Base-by-base conservation (phyloP, 2,113 vertebrate genomes). In the Halichoeres trimaculatus region DNA sequence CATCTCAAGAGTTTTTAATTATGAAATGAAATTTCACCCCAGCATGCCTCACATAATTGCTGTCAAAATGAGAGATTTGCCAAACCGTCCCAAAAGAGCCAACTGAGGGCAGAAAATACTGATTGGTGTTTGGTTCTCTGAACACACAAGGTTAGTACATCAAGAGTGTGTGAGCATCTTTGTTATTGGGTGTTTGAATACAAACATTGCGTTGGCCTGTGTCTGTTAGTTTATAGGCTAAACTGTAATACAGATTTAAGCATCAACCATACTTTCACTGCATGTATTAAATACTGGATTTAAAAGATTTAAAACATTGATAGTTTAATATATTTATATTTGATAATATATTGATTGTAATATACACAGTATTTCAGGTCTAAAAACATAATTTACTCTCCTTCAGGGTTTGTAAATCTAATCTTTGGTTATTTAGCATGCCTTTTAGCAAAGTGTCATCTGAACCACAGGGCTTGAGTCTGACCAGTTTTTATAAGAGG, bases 31-130 rank as follows among this genome's bases (percentile, higher is more conserved):
- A 82, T 82, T 47, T 71, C 50, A 53, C 10, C 34, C 68, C 53
- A 58, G 80, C 56, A 65, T 74, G 80, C 43, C 48, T 17, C 14
- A 59, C 45, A 64, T 84, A 70, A 90, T 81, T 81, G 63, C 76
- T 73, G 66, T 87, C 76, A 79, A 87, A 88, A 75, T 80, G 17
- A 68, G 56, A 78, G 22, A 20, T 87, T 85, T 84, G 51, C 51
- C 56, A 86, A 75, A 83, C 26, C 67, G 54, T 77, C 78, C 79
- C 75, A 61, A 30, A 84, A 80, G 56, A 75, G 40, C 48, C 76
- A 73, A 86, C 74, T 58, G 54, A 66, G 57, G 41, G 48, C 38
- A 81, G 58, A 56, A 13, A 58, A 55, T 65, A 75, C 34, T 56
- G 65, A 82, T 79, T 47, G 16, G 2, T 34, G 43, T 38, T 41